Base-by-base conservation (phyloP, 2,888 invertebrate species). In the Cataglyphis livida region DNA sequence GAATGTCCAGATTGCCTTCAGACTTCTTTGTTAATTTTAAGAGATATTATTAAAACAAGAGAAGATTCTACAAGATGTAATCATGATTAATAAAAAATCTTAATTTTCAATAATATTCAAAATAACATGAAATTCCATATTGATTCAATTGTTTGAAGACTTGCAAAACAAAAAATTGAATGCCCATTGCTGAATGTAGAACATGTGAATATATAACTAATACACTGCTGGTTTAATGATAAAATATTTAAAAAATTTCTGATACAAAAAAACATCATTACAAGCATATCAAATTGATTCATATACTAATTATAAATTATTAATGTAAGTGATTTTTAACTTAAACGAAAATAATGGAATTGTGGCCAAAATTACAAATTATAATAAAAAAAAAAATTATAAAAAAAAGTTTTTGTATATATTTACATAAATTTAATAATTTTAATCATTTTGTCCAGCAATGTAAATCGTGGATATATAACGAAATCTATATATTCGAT, bases 361-460 rank as follows among this genome's bases (percentile, higher is more conserved):
- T 48, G 18, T 48, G 48, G 7, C 48, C 18, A 48, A 48, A 62
- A 44, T 74, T 62, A 62, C 32, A 32, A 74, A 73, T 48, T 35
- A 35, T 35, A 35, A 35, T 35, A 35, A 32, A 35, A 35, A 6
- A 6, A 35, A 35, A 35, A 35, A 35, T 35, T 35, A 35, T 35
- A 35, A 6, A 35, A 35, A 35, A 48, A 18, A 18, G 12, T 48
- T 15, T 4, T 44, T 1, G 5, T 48, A 18, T 38, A 25, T 57
- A 73, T 59, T 59, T 59, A 57, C 38, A 25, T 18, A 38, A 38
- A 57, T 57, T 41, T 59, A 57, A 10, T 73, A 59, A 59, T 59
- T 41, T 44, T 41, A 59, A 71, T 71, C 25, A 54, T 71, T 71
- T 73, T 73, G 59, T 73, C 61, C 73, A 73, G 73, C 73, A 73